A percentile compares a stretch with the other conserved stretches of the same genome.
Evolutionary conservation across 2,797 vertebrate species (phyloP).

Genomic region (Nannoperca australis): DNA sequence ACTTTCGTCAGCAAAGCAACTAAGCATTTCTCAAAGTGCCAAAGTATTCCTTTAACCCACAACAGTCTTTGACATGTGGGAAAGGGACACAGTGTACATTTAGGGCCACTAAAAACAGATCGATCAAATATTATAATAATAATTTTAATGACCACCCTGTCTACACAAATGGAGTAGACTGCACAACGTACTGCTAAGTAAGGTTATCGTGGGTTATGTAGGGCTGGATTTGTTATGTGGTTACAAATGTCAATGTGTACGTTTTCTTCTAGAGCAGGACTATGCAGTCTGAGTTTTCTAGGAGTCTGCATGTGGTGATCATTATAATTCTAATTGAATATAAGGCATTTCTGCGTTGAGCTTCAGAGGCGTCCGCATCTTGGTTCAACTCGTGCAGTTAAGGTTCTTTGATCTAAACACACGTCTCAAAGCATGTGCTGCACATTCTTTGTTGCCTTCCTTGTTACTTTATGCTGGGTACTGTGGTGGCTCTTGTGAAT

Average conservation of each 20-base stretch:
- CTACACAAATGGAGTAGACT: not conserved
- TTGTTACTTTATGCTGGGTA: constrained; percentile 27
- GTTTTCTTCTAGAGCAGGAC: not conserved
- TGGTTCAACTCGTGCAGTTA: constrained; percentile 8
- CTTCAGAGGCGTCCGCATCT: not conserved
- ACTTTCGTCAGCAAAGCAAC: not conserved
- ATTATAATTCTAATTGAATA: not conserved
- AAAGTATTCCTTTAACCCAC: not conserved
- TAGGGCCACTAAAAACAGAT: not conserved
- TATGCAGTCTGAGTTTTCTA: not conserved
- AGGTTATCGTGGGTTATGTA: not conserved
- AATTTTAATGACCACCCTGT: not conserved
- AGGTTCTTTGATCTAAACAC: constrained; percentile 21
- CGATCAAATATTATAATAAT: not conserved
- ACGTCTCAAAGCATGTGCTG: constrained; percentile 16
- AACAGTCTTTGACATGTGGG: not conserved
- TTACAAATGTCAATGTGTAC: not conserved
- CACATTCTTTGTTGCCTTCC: constrained; percentile 19
- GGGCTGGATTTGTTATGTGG: not conserved
- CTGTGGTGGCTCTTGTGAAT: constrained; percentile 38
- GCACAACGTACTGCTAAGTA: not conserved
- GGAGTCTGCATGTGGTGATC: not conserved
- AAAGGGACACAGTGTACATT: not conserved
- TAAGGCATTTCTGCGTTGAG: not conserved
- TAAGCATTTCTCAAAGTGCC: not conserved